Base-by-base conservation (phyloP, 92 coral and sea anemone species). In the Porites cylindrica region DNA sequence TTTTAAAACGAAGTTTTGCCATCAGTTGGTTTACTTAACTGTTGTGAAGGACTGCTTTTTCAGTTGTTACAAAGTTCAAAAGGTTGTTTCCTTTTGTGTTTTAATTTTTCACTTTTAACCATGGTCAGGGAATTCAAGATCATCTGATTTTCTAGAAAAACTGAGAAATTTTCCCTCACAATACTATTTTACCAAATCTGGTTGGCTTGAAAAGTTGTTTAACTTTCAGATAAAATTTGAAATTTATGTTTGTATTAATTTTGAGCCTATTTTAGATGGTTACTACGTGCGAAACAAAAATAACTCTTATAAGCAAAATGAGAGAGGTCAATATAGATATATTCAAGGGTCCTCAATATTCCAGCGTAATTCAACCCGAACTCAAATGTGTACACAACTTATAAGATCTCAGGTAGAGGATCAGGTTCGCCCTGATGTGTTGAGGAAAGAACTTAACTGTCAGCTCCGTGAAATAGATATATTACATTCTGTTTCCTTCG, bases 261-360 rank as follows among this genome's bases (percentile, higher is more conserved):
- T 38, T 78, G 86, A 56, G 66, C 32, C 13, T 12, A 2, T 16
- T 20, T 56, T 51, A 12, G 21, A 70, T 70, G 58, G 86, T 18
- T 80, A 82, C 78, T 70, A 62, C 23, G 8, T 21, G 14, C 50
- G 9, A 26, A 8, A 20, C 69, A 78, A 70, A 82, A 82, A 82
- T 71, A 71, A 20, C 86, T 82, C 59, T 82, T 61, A 14, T 14
- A 68, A 23, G 54, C 77, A 12, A 16, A 8, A 32, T 69, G 56
- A 2, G 8, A 56, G 11, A 53, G 78, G 51, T 54, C 78, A 71
- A 82, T 70, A 82, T 82, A 38, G 47, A 38, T 38, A 58, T 8
- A 58, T 58, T 58, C 43, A 51, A 29, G 32, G 13, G 78, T 58
- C 38, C 43, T 23, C 51, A 68, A 58, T 81, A 81, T 81, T 29